A percentile compares a stretch with the other conserved stretches of the same genome.
Evolutionary conservation across 1,140 invertebrate genomes (phyloP).

Genomic region (Goniozus legneri): DNA sequence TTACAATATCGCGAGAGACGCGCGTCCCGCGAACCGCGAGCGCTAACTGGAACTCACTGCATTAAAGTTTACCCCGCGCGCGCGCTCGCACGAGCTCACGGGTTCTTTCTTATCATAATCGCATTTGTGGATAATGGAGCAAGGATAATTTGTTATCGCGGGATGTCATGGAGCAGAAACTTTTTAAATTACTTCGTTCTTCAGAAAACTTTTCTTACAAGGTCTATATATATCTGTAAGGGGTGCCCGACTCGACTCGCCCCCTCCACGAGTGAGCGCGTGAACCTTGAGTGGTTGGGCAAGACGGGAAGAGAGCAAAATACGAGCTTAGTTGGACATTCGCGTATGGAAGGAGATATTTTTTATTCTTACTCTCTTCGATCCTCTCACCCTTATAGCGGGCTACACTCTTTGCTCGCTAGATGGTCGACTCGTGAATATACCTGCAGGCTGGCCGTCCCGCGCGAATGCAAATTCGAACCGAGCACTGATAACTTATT

Average conservation of each 20-base stretch:
- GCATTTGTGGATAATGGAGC: slow-evolving; percentile 54
- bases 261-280: no score
- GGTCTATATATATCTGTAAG: no score
- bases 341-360: slow-evolving; percentile 40
- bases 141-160: slow-evolving; percentile 53
- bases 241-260: no score
- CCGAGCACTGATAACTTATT: no score
- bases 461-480: no score
- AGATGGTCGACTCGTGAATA: no score
- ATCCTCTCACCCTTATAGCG: no score
- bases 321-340: slow-evolving; percentile 41
- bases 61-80: slow-evolving; percentile 51
- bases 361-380: slow-evolving; percentile 26
- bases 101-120: slow-evolving; percentile 54
- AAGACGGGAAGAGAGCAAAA: slow-evolving; percentile 29
- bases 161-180: slow-evolving; percentile 52
- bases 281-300: no score
- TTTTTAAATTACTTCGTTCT: slow-evolving; percentile 54
- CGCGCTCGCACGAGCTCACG: no score
- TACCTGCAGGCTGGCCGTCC: no score
- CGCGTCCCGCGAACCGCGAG: neutral
- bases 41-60: slow-evolving; percentile 34
- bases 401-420: no score
- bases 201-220: slow-evolving; percentile 38
- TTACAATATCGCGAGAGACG: neutral